phyloP scores from a whole-genome alignment of 1,140 invertebrate species.

The Caerostris darwini region DNA sequence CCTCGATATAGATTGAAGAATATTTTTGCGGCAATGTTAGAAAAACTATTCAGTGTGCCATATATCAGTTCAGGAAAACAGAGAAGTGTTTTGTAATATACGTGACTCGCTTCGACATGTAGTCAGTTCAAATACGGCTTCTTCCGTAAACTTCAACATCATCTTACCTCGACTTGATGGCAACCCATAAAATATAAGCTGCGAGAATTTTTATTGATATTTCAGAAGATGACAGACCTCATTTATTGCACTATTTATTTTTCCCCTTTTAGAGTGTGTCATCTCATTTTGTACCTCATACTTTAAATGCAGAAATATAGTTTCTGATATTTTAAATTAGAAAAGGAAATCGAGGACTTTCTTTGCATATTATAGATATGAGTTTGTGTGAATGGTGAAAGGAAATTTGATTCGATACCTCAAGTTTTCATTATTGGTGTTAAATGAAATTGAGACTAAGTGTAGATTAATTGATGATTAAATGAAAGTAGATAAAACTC shows the following conservation, averaged over 20 bases:
- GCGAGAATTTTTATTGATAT: neutral
- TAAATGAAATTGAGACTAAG: too few relatives aligned
- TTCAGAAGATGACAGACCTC: neutral
- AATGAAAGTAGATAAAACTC: too few relatives aligned
- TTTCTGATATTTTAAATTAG: neutral
- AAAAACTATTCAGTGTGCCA: neutral
- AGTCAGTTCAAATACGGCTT: neutral
- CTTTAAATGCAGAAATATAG: neutral
- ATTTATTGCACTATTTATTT: neutral
- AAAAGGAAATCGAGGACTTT: neutral
- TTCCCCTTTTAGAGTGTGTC: neutral
- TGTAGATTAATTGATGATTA: too few relatives aligned
- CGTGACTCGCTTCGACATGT: neutral
- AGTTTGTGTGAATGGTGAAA: neutral
- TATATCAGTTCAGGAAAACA: neutral
- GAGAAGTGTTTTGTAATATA: neutral
- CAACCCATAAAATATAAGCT: slow-evolving; percentile 4
- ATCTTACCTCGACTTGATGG: slow-evolving; percentile 10
- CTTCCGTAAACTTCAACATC: slow-evolving; percentile 1
- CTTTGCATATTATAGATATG: neutral
- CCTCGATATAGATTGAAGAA: neutral
- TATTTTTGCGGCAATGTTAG: neutral
- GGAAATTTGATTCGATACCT: neutral
- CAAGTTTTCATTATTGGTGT: too few relatives aligned
- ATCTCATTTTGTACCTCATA: neutral